Evolutionary conservation across 2,888 invertebrate species (phyloP), one percentile per base, ranked within the genome.

Genomic region (Tyria jacobaeae): DNA sequence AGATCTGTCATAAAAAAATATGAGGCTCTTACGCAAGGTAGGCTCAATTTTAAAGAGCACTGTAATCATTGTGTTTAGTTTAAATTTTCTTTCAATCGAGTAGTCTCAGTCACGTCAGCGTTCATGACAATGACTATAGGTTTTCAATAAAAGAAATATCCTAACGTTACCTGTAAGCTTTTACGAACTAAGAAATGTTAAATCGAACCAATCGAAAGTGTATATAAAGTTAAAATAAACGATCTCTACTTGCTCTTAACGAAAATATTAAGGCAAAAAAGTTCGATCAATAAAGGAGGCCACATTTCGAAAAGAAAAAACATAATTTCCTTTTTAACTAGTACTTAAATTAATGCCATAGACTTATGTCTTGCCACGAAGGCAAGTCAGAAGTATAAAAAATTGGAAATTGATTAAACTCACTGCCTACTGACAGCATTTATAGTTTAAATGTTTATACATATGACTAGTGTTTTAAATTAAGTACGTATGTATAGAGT

Each of bases 71-170:
- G 60, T 49, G 12, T 54, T 60, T 12, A 54, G 53, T 5, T 54
- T 51, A 51, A 51, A 51, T 25, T 15, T 59, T 47, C 37, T 62
- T 62, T 39, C 15, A 67, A 58, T 57, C 37, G 65, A 52, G 49
- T 51, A 49, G 47, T 35, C 55, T 24, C 21, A 35, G 60, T 60
- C 53, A 53, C 68, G 71, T 74, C 71, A 74, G 68, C 71, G 35
- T 66, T 62, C 61, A 69, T 41, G 53, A 48, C 56, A 55, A 57
- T 55, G 54, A 25, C 50, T 73, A 71, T 73, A 68, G 68, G 60
- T 71, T 74, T 74, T 35, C 69, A 71, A 74, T 73, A 73, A 74
- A 71, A 63, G 60, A 71, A 74, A 73, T 60, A 64, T 53, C 58
- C 15, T 52, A 10, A 10, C 25, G 24, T 44, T 52, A 35, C 17